Evolutionary conservation across 1,140 invertebrate species (phyloP), one percentile per base, ranked within the genome.

Genomic region (Dendroctonus ponderosae): DNA sequence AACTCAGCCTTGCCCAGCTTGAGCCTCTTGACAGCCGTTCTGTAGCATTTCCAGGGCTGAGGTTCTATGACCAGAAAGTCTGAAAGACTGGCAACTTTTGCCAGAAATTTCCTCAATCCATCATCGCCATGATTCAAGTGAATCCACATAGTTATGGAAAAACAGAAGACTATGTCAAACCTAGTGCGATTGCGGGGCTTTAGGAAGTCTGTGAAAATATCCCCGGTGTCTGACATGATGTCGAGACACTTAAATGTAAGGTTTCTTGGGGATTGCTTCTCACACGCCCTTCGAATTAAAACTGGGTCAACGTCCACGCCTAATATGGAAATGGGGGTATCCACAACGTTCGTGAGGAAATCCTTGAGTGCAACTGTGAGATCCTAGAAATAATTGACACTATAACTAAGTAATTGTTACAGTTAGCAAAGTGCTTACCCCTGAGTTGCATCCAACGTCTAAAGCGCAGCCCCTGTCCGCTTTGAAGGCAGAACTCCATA

Each of bases 61-160:
- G 91, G 90, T 78, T 93, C 91, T 62, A 93, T 81, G 2, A 93
- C 80, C 7, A 93, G 74, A 43, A 85, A 79, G 44, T 84, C 79
- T 1, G 85, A 76, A 7, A 83, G 64, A 14, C 75, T 63, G 52
- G 83, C 84, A 5, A 89, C 76, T 14, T 81, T 80, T 11, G 79
- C 67, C 7, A 92, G 77, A 78, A 89, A 89, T 6, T 77, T 60
- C 54, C 79, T 72, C 11, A 92, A 75, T 1, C 88, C 90, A 5
- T 79, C 75, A 81, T 93, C 91, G 9, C 91, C 89, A 78, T 89
- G 80, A 77, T 93, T 93, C 37, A 93, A 74, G 78, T 93, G 91
- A 70, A 93, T 90, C 91, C 91, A 93, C 90, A 93, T 92, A 11
- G 90, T 91, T 9, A 92, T 84, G 12, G 91, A 92, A 78, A 93